Evolutionary conservation across 2,113 vertebrate species (phyloP), one percentile per base, ranked within the genome.

Genomic region (Grus americana): DNA sequence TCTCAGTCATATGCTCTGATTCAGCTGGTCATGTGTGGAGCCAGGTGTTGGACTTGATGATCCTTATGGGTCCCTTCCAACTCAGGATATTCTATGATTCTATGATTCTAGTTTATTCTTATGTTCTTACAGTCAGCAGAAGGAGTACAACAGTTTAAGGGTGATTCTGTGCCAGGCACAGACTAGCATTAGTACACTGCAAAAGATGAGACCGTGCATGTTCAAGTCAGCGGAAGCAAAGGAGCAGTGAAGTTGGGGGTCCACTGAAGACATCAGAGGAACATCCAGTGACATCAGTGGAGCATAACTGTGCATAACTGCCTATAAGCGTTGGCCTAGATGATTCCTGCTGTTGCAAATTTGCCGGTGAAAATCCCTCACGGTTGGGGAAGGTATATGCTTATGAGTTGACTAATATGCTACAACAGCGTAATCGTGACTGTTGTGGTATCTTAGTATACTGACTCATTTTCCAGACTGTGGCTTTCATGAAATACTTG

Each of bases 221-320:
- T 54, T 73, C 0, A 11, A 23, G 6, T 26, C 10, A 14, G 14
- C 11, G 15, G 10, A 70, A 12, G 30, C 0, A 0, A 86, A 87
- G 50, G 9, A 57, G 63, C 16, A 34, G 38, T 5, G 9, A 76
- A 68, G 49, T 6, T 11, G 19, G 47, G 52, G 40, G 36, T 61
- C 29, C n/a, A 2, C 19, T 58, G 72, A 55, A 38, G 32, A 54
- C 57, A 16, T 34, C 52, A 52, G 62, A 66, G 32, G 30, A 79
- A 29, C 20, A 62, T 40, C 27, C 61, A 16, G 19, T 49, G 46
- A 27, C 44, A 58, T 8, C 49, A 52, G 32, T 2, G 6, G 47
- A 52, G 49, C 52, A n/a, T 15, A 85, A 11, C 21, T 49, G 18
- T 44, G 44, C 27, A 12, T 15, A 67, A 49, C 21, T n/a, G 32